Conservation (phyloP, 2,113 vertebrate species). For the Prionailurus viverrinus region DNA sequence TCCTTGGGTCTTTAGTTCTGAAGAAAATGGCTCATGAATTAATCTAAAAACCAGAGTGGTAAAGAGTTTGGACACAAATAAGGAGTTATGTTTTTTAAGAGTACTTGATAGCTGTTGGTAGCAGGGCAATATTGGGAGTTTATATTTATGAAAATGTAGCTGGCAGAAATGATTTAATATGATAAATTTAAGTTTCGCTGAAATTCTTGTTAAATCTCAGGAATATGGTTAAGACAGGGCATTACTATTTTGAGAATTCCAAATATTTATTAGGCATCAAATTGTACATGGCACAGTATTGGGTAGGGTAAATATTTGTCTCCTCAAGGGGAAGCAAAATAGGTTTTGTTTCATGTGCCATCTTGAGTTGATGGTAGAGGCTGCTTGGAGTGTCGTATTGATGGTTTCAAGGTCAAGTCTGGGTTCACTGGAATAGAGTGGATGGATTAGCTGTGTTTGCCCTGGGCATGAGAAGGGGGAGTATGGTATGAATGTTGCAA, state of each 20-base stretch:
- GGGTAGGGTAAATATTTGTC: background rate
- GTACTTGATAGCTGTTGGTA: background rate
- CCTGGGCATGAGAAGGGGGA: background rate
- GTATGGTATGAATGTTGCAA: background rate
- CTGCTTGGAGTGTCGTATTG: background rate
- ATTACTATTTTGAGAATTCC: slow-evolving; percentile 29
- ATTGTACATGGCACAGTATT: background rate
- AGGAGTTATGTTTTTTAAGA: background rate
- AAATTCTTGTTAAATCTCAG: background rate
- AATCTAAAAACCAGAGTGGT: slow-evolving; percentile 4
- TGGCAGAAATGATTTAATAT: background rate
- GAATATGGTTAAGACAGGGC: background rate
- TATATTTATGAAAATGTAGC: background rate
- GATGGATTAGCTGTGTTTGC: background rate
- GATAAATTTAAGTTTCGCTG: background rate
- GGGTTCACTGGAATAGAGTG: background rate
- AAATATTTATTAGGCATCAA: background rate
- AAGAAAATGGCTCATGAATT: slow-evolving; percentile 37
- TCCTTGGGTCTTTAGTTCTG: slow-evolving; percentile 18
- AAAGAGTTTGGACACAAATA: slow-evolving; percentile 6
- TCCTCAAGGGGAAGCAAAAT: background rate
- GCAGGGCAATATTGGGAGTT: background rate
- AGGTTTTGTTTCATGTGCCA: background rate
- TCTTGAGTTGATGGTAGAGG: background rate
- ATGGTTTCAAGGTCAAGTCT: background rate